Percentiles rank a stretch among this genome's conserved stretches.
Conservation (phyloP, 1,140 invertebrate species). For the Drosophila rufa region DNA sequence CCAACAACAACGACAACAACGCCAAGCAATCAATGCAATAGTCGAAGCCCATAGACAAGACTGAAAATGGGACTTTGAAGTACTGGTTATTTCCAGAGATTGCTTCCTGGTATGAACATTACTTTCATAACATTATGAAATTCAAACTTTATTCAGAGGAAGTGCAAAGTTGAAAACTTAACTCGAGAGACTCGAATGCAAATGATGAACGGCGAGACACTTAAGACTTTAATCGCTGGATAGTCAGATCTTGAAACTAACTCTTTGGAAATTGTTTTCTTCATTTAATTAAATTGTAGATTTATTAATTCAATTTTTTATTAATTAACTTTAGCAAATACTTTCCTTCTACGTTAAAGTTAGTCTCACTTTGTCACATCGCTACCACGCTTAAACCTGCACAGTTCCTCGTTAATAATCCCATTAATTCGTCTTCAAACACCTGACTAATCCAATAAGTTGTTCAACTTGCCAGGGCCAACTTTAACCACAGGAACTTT, state of each 20-base stretch:
- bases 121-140: constrained; percentile 26
- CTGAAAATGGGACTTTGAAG: constrained; percentile 16
- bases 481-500: constrained; percentile 32
- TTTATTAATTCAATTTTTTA: too few relatives aligned
- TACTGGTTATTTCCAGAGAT: constrained; percentile 17
- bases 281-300: too few relatives aligned
- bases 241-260: too few relatives aligned
- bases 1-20: constrained; percentile 31
- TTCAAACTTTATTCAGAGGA: constrained; percentile 12
- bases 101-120: constrained; percentile 23
- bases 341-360: background rate
- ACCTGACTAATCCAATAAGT: constrained; percentile 47
- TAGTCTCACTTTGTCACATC: too few relatives aligned
- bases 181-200: constrained; percentile 1
- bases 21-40: constrained; percentile 45
- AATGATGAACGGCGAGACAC: background rate
- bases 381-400: background rate
- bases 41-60: constrained; percentile 27
- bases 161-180: constrained; percentile 10
- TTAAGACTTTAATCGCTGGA: background rate
- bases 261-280: too few relatives aligned
- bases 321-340: too few relatives aligned
- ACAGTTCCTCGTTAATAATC: constrained; percentile 7
- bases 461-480: constrained; percentile 15
- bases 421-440: constrained; percentile 27